These are phyloP conservation scores for Microctonus brassicae DNA, from an alignment of 2,888 invertebrate genomes.

Conservation along the genomic window DNA sequence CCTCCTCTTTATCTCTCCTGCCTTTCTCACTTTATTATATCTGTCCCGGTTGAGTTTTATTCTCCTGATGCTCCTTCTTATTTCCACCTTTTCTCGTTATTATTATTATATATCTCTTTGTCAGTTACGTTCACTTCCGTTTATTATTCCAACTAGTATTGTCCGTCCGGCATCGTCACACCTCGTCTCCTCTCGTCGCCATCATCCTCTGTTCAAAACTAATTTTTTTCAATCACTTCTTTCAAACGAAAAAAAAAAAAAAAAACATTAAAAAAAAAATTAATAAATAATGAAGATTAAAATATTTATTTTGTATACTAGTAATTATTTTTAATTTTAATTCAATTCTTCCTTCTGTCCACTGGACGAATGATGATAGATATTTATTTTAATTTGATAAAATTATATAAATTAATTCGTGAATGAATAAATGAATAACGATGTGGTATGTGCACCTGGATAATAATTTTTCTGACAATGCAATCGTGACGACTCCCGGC, in stretches of 20 bases:
- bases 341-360: no score
- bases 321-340: background rate
- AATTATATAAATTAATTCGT: no score
- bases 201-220: conserved; percentile 20
- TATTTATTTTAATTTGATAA: no score
- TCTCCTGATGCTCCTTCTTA: background rate
- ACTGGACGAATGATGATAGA: no score
- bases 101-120: no score
- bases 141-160: conserved; percentile 46
- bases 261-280: no score
- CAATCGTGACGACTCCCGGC: conserved; percentile 4
- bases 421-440: background rate
- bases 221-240: background rate
- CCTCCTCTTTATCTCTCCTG: conserved; percentile 41
- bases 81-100: no score
- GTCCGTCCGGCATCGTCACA: conserved; percentile 44
- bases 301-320: no score
- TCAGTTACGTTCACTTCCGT: conserved; percentile 49
- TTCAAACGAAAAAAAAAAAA: no score
- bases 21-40: conserved; percentile 18
- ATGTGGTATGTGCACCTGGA: background rate
- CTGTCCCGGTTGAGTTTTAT: background rate
- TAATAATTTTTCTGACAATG: background rate
- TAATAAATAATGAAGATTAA: no score
- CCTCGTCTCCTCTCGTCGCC: conserved; percentile 35